These are phyloP conservation scores for Sinhomidia bicolor DNA, from an alignment of 2,888 invertebrate species.

Conservation along the genomic window DNA sequence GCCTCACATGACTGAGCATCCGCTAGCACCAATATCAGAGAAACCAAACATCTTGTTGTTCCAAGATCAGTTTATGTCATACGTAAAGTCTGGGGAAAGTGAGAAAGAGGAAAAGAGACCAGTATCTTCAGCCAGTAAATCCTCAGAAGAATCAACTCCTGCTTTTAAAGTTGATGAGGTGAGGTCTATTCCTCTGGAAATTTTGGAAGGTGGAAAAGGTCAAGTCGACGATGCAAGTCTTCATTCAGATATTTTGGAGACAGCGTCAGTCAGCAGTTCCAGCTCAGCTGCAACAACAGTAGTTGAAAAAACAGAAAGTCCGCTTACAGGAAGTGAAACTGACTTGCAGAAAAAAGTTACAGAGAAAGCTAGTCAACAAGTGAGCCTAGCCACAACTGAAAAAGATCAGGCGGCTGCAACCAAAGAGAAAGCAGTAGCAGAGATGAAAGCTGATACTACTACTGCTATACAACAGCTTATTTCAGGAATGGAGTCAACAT, in stretches of 20 bases:
- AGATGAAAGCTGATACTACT: background rate
- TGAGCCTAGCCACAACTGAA: background rate
- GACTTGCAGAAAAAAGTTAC: slow-evolving; percentile 50
- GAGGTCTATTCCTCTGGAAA: slow-evolving; percentile 30
- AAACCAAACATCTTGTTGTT: slow-evolving; percentile 73
- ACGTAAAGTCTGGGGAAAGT: slow-evolving; percentile 32
- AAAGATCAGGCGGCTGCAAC: background rate
- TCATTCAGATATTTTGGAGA: slow-evolving; percentile 61
- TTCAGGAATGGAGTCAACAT: background rate
- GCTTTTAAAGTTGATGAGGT: slow-evolving; percentile 52
- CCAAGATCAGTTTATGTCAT: slow-evolving; percentile 72
- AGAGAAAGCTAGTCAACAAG: background rate
- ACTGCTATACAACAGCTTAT: background rate
- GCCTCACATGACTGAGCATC: slow-evolving; percentile 61
- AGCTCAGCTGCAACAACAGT: slow-evolving; percentile 74
- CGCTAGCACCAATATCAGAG: slow-evolving; percentile 69
- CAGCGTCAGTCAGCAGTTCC: slow-evolving; percentile 73
- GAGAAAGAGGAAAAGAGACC: slow-evolving; percentile 15
- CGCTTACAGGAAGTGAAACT: slow-evolving; percentile 62
- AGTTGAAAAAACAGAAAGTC: slow-evolving; percentile 59
- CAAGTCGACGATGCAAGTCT: slow-evolving; percentile 57
- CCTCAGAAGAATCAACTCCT: slow-evolving; percentile 9
- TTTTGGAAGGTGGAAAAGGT: slow-evolving; percentile 53
- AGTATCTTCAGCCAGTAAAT: background rate
- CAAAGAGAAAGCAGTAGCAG: background rate